Base-by-base conservation (phyloP, 1,140 invertebrate species). In the Drosophila bocki region DNA sequence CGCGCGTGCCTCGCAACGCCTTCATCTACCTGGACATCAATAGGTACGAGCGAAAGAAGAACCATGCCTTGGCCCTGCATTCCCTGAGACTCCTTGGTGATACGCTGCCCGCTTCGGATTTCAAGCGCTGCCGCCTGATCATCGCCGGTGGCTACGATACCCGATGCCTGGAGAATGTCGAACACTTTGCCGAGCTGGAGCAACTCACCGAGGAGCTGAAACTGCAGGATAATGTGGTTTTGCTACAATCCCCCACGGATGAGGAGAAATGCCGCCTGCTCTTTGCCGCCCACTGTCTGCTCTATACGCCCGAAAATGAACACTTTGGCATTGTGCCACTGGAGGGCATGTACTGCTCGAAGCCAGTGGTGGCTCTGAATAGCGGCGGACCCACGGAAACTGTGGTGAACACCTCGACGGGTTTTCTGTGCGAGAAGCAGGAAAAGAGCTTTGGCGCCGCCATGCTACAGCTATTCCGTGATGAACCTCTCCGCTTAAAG, bases 321-420 rank as follows among this genome's bases (percentile, higher is more conserved):
- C 99, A 99, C 94, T 99, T 99, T 95, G 99, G 99, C 7, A 99
- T 99, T 91, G 99, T 99, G 8, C 99, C 99, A 2, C 93, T 99
- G 56, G 99, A 99, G 94, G 98, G 99, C 1, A 99, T 99, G 99
- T 98, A 97, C 91, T 95, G 96, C 88, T 93, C 94, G 32, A 97
- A 97, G 87, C 98, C 99, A 19, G 98, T 99, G 0, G 96, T 99
- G 77, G 99, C 99, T 0, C 96, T 97, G 1, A 97, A 98, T 90
- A 98, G 96, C 92, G 99, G 99, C 33, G 99, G 99, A 2, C 99
- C 99, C 0, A 96, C 95, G 7, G 99, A 99, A 93, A 99, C 99
- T 0, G 94, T 99, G 51, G 94, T 96, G 0, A 93, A 99, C 94
- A 95, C 95, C n/a, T 93, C 95, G 7, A 99, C 98, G 6, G 99